These are phyloP conservation scores for Nipponacmea schrenckii DNA, from an alignment of 2,888 invertebrate genomes.

Conservation along the genomic window DNA sequence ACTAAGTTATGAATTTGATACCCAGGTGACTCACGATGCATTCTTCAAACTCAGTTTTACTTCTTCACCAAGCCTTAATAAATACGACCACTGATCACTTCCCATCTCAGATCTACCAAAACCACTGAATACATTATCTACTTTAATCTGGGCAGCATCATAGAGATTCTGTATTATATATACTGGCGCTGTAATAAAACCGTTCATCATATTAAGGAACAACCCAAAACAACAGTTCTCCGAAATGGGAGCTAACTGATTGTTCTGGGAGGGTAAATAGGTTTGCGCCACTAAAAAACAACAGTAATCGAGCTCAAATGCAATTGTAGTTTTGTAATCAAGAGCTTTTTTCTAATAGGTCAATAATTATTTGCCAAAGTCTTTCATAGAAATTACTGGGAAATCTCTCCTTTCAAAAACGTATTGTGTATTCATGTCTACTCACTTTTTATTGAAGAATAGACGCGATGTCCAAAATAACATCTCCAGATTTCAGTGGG, in stretches of 20 bases:
- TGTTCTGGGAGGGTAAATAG: neutral
- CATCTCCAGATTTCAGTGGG: conserved; percentile 88
- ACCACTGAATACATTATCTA: conserved; percentile 79
- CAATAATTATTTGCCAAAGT: no score
- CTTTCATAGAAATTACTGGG: no score
- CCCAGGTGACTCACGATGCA: conserved; percentile 74
- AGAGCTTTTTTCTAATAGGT: no score
- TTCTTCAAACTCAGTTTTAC: conserved; percentile 83
- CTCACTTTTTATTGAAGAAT: conserved; percentile 84
- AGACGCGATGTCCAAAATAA: conserved; percentile 89
- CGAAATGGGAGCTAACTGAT: neutral
- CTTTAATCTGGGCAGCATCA: conserved; percentile 93
- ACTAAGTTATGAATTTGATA: neutral
- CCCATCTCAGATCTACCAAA: conserved; percentile 78
- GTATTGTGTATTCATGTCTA: conserved; percentile 18
- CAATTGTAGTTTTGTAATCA: no score
- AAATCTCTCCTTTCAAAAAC: no score
- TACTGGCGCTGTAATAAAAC: conserved; percentile 76
- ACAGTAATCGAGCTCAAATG: no score
- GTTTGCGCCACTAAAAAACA: no score
- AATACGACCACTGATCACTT: conserved; percentile 92
- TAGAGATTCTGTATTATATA: conserved; percentile 96
- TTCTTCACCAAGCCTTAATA: conserved; percentile 88
- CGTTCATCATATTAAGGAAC: neutral
- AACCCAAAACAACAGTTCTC: neutral